Conservation (phyloP, 1,140 invertebrate species). For the Cataglyphis hispanica region DNA sequence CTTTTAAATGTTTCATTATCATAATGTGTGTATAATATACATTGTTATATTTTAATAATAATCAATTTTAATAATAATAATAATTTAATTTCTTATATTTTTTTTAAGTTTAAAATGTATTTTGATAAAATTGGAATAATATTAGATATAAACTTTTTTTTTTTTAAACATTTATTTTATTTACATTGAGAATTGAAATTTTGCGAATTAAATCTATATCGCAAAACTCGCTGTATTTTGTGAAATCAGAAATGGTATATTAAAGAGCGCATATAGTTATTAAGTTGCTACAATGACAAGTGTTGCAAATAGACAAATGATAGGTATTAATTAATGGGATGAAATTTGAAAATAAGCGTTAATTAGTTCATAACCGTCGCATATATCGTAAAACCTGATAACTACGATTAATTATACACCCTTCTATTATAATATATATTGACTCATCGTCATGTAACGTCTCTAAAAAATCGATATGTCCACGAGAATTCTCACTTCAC, state of each 20-base stretch:
- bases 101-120: not conserved
- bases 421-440: slow-evolving; percentile 34
- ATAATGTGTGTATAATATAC: not conserved
- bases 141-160: not conserved
- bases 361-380: slow-evolving; percentile 39
- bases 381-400: slow-evolving; percentile 11
- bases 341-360: slow-evolving; percentile 24
- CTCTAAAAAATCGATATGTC: not conserved
- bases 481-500: not conserved
- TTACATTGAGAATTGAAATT: not conserved
- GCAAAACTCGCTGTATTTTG: not conserved
- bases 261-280: not conserved
- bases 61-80: not conserved
- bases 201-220: not conserved
- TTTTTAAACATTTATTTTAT: not conserved
- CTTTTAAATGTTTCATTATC: not conserved
- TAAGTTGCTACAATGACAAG: not conserved
- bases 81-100: not conserved
- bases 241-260: not conserved
- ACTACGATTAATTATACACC: slow-evolving; percentile 27
- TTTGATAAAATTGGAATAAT: slow-evolving; percentile 2
- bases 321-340: slow-evolving; percentile 19
- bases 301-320: not conserved
- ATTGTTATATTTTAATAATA: too few species aligned
- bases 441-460: not conserved